Conservation (phyloP, 1,140 invertebrate genomes). For the Sipha flava region DNA sequence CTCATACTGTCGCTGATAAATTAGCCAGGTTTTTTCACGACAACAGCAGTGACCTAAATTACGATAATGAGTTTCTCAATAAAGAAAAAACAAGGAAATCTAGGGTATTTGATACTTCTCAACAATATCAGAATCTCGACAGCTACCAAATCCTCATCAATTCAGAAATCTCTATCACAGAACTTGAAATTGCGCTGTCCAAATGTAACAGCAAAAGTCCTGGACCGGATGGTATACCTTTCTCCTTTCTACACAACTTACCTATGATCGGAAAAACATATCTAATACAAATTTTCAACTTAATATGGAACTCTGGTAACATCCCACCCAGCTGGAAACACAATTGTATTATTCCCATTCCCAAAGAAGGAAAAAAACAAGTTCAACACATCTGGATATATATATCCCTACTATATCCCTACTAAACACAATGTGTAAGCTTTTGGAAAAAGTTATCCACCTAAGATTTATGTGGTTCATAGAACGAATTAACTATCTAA, state of each 20-base stretch:
- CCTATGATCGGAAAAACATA: background rate
- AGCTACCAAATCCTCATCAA: background rate
- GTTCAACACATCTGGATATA: background rate
- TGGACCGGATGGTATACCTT: background rate
- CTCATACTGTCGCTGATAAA: background rate
- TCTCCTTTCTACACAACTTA: background rate
- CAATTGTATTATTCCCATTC: background rate
- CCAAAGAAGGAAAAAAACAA: background rate
- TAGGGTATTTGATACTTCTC: too few species aligned
- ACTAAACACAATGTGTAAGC: background rate
- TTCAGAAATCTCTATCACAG: background rate
- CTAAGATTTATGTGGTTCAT: background rate
- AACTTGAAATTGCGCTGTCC: background rate
- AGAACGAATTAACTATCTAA: background rate
- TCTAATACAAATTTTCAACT: too few species aligned
- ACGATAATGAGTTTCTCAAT: background rate
- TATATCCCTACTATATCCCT: background rate
- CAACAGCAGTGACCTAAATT: background rate
- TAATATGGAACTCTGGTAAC: too few species aligned
- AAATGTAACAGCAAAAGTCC: background rate
- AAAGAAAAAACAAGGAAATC: too few species aligned
- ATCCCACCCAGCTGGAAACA: background rate
- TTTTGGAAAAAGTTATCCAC: background rate
- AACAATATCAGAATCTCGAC: too few species aligned
- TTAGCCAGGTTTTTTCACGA: background rate